phyloP scores from a whole-genome alignment of 2,113 vertebrate species.

The Nipponia nippon region DNA sequence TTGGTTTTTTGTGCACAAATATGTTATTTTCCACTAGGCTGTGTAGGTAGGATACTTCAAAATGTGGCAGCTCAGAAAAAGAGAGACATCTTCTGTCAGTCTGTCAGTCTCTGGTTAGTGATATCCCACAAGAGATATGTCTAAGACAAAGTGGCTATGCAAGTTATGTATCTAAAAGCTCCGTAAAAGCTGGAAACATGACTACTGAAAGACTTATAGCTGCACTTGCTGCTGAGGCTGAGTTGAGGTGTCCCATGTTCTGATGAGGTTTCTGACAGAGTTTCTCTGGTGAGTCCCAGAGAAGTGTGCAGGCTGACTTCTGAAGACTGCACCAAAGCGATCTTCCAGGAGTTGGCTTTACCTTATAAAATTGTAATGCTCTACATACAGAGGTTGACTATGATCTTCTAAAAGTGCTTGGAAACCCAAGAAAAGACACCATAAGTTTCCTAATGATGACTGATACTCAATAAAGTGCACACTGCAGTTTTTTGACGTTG shows the following conservation, averaged over 20 bases:
- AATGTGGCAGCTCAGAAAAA: not conserved
- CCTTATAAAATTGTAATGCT: not conserved
- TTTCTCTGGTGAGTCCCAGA: not conserved
- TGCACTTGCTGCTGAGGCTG: not conserved
- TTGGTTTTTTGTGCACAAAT: not conserved
- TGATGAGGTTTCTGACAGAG: not conserved
- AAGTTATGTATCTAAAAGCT: not conserved
- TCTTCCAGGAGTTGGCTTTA: not conserved
- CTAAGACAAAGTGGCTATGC: not conserved
- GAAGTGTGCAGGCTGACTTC: not conserved
- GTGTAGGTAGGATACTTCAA: not conserved
- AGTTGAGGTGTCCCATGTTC: not conserved
- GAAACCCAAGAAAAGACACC: not conserved
- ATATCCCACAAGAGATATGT: not conserved
- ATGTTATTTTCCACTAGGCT: not conserved
- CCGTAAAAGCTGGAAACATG: not conserved
- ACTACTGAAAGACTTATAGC: not conserved
- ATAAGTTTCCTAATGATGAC: not conserved
- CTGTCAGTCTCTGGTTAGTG: not conserved
- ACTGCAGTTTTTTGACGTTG: not conserved
- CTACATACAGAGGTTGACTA: not conserved
- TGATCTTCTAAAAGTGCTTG: not conserved
- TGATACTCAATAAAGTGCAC: not conserved
- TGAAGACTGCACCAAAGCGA: not conserved
- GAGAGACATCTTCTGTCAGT: not conserved